Base-by-base conservation (phyloP, 2,797 vertebrate species). In the Sebastes glaucus region DNA sequence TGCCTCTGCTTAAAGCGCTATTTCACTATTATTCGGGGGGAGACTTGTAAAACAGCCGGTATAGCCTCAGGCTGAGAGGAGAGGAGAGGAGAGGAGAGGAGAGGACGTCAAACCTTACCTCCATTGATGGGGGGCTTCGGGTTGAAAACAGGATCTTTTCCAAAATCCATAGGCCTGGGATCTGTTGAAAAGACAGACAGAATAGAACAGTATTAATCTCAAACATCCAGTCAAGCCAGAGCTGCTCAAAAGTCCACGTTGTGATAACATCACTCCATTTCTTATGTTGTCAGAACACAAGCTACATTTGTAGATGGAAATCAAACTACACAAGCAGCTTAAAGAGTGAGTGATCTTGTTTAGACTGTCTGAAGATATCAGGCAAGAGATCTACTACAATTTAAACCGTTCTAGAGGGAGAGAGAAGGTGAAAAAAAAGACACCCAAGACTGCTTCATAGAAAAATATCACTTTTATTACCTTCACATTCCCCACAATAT, bases 401-500 rank as follows among this genome's bases (percentile, higher is more conserved):
- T 63, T 49, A 74, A 85, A 73, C 23, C 3, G 1, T 60, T 80
- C 62, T 64, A 14, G 1, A 74, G 38, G 11, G n/a, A 23, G n/a
- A 62, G 32, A 62, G 32, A 22, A n/a, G 32, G 20, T 68, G 10
- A 78, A 59, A 72, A 72, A 64, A 64, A 67, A 67, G 25, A 67
- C 8, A 73, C 63, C 74, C n/a, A 71, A 83, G 74, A 76, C 16
- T 0, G 59, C 75, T 84, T 86, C 20, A 83, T 90, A 98, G 94
- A 98, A 99, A 99, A 99, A 99, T 98, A 99, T 96, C 87, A 95
- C 96, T 94, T 97, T 95, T 94, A 94, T 94, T 98, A 97, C 97
- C 97, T 96, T 97, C 97, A 98, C 97, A 97, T 98, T 98, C 97
- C 96, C 71, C 94, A 97, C 96, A 97, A 94, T 96, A 97, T 95